Percentiles rank a stretch among this genome's conserved stretches.
Evolutionary conservation across 2,797 vertebrate species (phyloP).

Genomic region (Aldrovandia affinis): DNA sequence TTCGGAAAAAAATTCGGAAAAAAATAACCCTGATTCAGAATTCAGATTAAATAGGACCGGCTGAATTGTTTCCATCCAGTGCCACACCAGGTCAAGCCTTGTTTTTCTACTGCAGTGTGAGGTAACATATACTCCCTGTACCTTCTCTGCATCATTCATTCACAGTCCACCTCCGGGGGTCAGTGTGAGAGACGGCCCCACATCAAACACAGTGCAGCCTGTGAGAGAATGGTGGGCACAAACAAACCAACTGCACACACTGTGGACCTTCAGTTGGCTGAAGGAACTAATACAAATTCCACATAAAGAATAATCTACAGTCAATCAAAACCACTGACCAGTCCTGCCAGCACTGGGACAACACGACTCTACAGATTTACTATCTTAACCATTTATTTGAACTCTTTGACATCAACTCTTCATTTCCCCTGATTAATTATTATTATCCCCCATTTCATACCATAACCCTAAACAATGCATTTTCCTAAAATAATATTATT

Average conservation of each 20-base stretch:
- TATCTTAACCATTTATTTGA: not conserved
- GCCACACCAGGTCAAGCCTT: too few species aligned
- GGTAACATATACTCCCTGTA: too few species aligned
- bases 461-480: not conserved
- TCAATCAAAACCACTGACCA: not conserved
- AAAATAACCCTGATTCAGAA: not conserved
- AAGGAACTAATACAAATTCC: too few species aligned
- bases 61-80: not conserved
- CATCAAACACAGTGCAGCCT: too few species aligned
- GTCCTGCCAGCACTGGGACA: not conserved
- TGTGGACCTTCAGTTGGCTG: too few species aligned
- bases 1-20: not conserved
- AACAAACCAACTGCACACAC: too few species aligned
- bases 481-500: not conserved
- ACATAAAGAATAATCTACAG: not conserved
- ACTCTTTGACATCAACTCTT: not conserved
- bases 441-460: not conserved
- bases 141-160: not conserved
- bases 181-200: not conserved
- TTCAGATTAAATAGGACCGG: not conserved
- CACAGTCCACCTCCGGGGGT: not conserved
- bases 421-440: not conserved
- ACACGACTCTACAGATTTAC: not conserved
- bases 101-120: too few species aligned
- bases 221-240: too few species aligned